Evolutionary conservation across 1,140 invertebrate genomes (phyloP), one percentile per base, ranked within the genome.

Genomic region (Sitobion miscanthi): DNA sequence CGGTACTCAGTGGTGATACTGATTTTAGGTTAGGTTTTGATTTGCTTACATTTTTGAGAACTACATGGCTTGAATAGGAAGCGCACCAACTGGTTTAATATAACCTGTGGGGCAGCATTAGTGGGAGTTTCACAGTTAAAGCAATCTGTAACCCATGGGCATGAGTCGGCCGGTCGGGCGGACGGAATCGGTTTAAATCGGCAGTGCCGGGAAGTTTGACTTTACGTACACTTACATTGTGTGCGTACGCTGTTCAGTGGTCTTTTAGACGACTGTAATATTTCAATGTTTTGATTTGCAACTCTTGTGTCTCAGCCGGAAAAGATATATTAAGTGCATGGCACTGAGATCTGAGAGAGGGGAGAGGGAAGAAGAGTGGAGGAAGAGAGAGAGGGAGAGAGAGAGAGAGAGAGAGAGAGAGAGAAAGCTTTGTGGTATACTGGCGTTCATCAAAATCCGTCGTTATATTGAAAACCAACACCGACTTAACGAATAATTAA

Each of bases 401-500:
- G 35, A 35, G 35, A 35, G 35, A 35, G 35, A 35, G 9, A 69
- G 62, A n/a, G 57, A 30, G 25, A 30, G 30, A 77, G 14, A 77
- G 14, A n/a, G 14, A n/a, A 4, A 17, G 62, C 62, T 77, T 35
- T n/a, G 89, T 62, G 35, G 54, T 90, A 42, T 25, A 45, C 23
- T 20, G 20, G 38, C 38, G 54, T 69, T 90, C 89, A 69, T 90
- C 89, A 90, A 90, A 90, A 90, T 47, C 54, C 54, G 89, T 57
- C 89, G 52, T 62, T 57, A 38, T 90, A 90, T 57, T 90, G 89
- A 90, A 90, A 90, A 90, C 89, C 89, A 90, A 90, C 54, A 69
- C 38, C 52, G n/a, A 54, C 54, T 90, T 90, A 90, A 90, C 35
- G 89, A 90, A 90, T 90, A 90, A 90, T 90, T 69, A 90, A 90